Conservation (phyloP, 1,140 invertebrate genomes). For the Caenorhabditis brenneri region DNA sequence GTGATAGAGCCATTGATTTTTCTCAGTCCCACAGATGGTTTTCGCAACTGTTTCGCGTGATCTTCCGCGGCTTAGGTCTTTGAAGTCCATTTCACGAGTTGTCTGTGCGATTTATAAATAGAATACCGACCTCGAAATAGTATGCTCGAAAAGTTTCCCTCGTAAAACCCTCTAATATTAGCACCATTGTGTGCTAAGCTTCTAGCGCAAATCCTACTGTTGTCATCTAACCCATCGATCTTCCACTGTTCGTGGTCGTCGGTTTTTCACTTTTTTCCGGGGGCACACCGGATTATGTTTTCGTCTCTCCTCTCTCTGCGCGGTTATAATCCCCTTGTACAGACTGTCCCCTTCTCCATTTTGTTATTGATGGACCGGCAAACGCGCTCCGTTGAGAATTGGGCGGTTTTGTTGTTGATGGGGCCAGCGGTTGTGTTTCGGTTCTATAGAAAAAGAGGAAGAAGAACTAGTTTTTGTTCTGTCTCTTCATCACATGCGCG, state of each 20-base stretch:
- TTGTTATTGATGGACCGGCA: not conserved
- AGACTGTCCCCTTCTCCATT: not conserved
- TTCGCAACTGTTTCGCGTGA: not conserved
- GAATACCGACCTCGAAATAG: too few relatives aligned
- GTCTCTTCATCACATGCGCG: slow-evolving; percentile 4
- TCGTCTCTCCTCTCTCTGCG: not conserved
- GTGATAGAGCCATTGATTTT: slow-evolving; percentile 36
- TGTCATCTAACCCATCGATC: not conserved
- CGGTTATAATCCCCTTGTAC: not conserved
- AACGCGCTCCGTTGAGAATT: slow-evolving; percentile 14
- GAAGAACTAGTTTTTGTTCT: slow-evolving; percentile 8
- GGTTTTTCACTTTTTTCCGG: not conserved
- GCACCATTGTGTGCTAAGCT: too few relatives aligned
- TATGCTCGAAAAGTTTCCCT: too few relatives aligned
- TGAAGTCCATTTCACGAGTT: too few relatives aligned
- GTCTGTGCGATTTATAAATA: too few relatives aligned
- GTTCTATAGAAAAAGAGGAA: not conserved
- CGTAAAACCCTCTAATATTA: too few relatives aligned
- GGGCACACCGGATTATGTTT: not conserved
- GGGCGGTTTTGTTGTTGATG: slow-evolving; percentile 4
- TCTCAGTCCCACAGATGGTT: not conserved
- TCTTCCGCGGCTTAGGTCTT: too few relatives aligned
- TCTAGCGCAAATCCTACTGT: too few relatives aligned
- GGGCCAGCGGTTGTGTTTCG: not conserved
- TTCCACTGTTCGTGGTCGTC: too few relatives aligned